Percentiles rank a stretch among this genome's conserved stretches.
Conservation (phyloP, 2,888 invertebrate genomes). For the Drosophila setosimentum region DNA sequence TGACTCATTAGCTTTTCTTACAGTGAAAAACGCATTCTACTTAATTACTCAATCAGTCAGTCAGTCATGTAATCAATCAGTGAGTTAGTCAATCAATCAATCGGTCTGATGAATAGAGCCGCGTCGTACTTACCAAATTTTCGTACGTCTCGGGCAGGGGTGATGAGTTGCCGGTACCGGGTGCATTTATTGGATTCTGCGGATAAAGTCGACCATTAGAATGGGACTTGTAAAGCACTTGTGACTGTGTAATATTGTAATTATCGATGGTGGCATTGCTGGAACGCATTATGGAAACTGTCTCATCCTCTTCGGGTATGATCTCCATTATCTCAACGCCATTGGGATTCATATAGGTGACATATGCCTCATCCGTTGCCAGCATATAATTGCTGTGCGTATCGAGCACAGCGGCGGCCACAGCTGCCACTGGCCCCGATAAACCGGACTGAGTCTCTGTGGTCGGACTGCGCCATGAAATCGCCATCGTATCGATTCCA, state of each 20-base stretch:
- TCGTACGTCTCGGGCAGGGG: slow-evolving; percentile 58
- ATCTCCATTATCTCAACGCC: slow-evolving; percentile 85
- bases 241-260: slow-evolving; percentile 76
- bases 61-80: neutral
- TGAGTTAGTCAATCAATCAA: neutral
- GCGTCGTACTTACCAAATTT: slow-evolving; percentile 57
- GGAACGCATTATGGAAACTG: slow-evolving; percentile 82
- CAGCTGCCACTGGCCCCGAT: slow-evolving; percentile 59
- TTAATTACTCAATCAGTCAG: neutral
- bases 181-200: slow-evolving; percentile 34
- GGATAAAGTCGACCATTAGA: slow-evolving; percentile 72
- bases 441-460: slow-evolving; percentile 40
- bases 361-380: slow-evolving; percentile 83
- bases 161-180: slow-evolving; percentile 58
- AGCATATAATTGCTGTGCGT: slow-evolving; percentile 83
- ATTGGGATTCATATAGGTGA: slow-evolving; percentile 84
- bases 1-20: too few species aligned
- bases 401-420: slow-evolving; percentile 76
- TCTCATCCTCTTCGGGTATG: slow-evolving; percentile 85
- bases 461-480: slow-evolving; percentile 82
- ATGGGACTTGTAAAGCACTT: slow-evolving; percentile 70
- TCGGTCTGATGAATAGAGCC: neutral
- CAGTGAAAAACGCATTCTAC: neutral
- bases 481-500: slow-evolving; percentile 76
- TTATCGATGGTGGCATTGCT: slow-evolving; percentile 84